These are phyloP conservation scores for Hyaena hyaena DNA, from an alignment of 2,113 vertebrate genomes.

Conservation along the genomic window DNA sequence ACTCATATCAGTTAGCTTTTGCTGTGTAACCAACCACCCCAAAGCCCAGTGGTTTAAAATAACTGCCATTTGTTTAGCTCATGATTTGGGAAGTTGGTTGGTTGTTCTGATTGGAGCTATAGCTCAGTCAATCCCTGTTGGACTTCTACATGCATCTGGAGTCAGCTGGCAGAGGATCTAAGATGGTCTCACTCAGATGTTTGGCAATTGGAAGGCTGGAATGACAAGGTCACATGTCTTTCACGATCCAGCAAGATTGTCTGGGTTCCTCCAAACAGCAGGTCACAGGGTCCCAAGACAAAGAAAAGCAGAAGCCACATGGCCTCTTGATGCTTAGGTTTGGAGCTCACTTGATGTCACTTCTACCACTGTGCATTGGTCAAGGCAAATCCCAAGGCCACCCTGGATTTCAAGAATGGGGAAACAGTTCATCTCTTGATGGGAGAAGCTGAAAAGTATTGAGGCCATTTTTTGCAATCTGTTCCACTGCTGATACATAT, in stretches of 20 bases:
- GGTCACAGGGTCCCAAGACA: neutral
- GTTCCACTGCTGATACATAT: neutral
- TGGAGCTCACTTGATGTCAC: slow-evolving; percentile 11
- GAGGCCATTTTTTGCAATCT: neutral
- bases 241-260: neutral
- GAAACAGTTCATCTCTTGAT: neutral
- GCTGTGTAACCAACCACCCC: neutral
- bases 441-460: neutral
- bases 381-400: neutral
- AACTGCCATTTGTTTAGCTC: neutral
- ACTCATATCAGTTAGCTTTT: neutral
- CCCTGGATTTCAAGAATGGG: neutral
- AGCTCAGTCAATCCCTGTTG: neutral
- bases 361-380: neutral
- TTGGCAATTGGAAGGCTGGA: neutral
- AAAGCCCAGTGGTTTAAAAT: neutral
- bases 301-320: neutral
- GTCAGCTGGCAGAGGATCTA: neutral
- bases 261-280: neutral
- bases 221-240: neutral
- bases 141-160: neutral
- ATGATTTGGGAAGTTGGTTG: neutral
- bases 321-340: neutral
- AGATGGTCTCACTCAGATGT: neutral
- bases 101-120: neutral